These are phyloP conservation scores for Synanthedon tipuliformis DNA, from an alignment of 2,888 invertebrate genomes.

Conservation along the genomic window DNA sequence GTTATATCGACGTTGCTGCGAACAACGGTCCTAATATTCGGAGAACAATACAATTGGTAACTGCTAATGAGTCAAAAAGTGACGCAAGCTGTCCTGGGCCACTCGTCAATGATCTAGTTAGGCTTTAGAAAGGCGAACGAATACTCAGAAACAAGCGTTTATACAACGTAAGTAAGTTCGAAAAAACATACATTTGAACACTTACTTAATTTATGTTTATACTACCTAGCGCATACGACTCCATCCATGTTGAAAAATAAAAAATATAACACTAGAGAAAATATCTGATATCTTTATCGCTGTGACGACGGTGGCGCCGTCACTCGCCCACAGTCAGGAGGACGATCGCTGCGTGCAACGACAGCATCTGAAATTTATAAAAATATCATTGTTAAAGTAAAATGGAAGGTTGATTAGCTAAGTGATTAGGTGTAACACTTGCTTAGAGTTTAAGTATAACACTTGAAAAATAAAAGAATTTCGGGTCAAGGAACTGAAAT, in stretches of 20 bases:
- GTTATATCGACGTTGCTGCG: constrained; percentile 38
- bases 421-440: no score
- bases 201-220: no score
- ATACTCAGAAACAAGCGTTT: background rate
- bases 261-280: no score
- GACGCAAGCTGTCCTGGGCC: constrained; percentile 18
- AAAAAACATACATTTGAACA: no score
- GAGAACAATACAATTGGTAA: constrained; percentile 61
- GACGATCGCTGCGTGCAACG: constrained; percentile 52
- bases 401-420: no score
- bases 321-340: constrained; percentile 47
- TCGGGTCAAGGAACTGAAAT: no score
- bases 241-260: no score
- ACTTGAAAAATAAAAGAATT: background rate
- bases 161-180: no score
- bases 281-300: no score
- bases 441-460: background rate
- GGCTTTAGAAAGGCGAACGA: background rate
- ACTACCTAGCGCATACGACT: no score
- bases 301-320: no score
- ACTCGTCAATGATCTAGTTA: constrained; percentile 2
- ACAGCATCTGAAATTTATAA: constrained; percentile 50
- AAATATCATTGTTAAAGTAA: no score
- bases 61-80: constrained; percentile 50
- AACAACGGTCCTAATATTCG: constrained; percentile 46